These are phyloP conservation scores for Fragum fragum DNA, from an alignment of 2,888 invertebrate genomes.

Conservation along the genomic window DNA sequence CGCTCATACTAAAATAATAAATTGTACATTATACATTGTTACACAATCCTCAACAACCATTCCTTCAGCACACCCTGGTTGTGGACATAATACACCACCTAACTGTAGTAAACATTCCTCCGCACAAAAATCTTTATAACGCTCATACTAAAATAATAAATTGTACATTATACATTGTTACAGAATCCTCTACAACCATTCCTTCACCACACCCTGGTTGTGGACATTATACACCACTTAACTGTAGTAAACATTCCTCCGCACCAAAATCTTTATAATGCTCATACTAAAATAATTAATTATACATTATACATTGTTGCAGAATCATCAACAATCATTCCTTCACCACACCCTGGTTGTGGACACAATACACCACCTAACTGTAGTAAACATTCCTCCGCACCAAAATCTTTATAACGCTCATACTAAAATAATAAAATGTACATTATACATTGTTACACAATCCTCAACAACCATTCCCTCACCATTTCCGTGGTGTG, in stretches of 20 bases:
- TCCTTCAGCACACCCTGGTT: slow-evolving; percentile 95
- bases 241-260: slow-evolving; percentile 93
- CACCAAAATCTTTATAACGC: too few species aligned
- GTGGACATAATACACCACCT: slow-evolving; percentile 94
- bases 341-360: too few species aligned
- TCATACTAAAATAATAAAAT: too few species aligned
- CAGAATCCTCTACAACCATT: slow-evolving; percentile 88
- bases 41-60: slow-evolving; percentile 89
- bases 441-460: too few species aligned
- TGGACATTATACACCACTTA: slow-evolving; percentile 94
- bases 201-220: slow-evolving; percentile 95
- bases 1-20: slow-evolving; percentile 91
- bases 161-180: slow-evolving; percentile 89
- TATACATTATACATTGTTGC: too few species aligned
- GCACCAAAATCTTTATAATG: slow-evolving; percentile 94
- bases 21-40: too few species aligned
- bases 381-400: too few species aligned
- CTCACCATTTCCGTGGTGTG: too few species aligned
- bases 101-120: slow-evolving; percentile 93
- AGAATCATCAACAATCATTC: too few species aligned
- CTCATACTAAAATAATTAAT: slow-evolving; percentile 89
- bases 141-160: slow-evolving; percentile 90
- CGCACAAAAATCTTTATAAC: slow-evolving; percentile 93
- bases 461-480: too few species aligned
- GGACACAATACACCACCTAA: too few species aligned